phyloP scores from a whole-genome alignment of 2,888 invertebrate genomes.

The Hanleya hanleyi region DNA sequence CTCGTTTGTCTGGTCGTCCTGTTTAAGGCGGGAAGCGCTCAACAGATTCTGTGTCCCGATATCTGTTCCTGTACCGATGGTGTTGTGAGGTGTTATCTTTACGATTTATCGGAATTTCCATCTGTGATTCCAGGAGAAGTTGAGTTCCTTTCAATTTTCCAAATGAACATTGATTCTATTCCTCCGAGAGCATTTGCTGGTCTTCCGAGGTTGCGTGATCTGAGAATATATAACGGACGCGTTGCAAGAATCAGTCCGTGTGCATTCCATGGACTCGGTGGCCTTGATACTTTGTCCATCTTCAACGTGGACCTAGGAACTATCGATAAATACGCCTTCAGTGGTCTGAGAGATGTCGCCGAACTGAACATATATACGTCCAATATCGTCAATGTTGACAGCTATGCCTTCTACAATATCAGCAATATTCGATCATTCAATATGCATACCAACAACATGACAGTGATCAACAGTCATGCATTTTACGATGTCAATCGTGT shows the following conservation, averaged over 20 bases:
- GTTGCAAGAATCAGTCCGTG: conserved; percentile 26
- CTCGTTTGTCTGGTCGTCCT: neutral
- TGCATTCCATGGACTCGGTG: conserved; percentile 27
- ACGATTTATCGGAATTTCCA: neutral
- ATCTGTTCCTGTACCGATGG: neutral
- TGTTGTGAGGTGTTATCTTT: neutral
- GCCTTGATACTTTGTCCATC: conserved; percentile 26
- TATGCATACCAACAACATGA: conserved; percentile 22
- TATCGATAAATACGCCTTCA: conserved; percentile 31
- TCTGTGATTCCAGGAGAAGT: neutral
- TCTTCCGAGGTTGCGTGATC: neutral
- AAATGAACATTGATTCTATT: conserved; percentile 1
- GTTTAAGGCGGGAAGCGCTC: neutral
- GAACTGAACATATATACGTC: conserved; percentile 15
- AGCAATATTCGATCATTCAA: conserved; percentile 13
- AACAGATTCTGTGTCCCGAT: neutral
- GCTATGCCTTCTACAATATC: conserved; percentile 34
- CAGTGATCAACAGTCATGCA: conserved; percentile 32
- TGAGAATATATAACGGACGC: neutral
- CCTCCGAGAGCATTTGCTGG: neutral
- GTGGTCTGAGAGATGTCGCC: conserved; percentile 18
- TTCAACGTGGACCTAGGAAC: conserved; percentile 29
- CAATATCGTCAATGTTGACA: conserved; percentile 37
- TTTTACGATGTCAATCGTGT: conserved; percentile 18
- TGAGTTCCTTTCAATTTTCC: neutral